These are phyloP conservation scores for Nyctalus aviator DNA, from an alignment of 2,797 vertebrate genomes.

Conservation along the genomic window DNA sequence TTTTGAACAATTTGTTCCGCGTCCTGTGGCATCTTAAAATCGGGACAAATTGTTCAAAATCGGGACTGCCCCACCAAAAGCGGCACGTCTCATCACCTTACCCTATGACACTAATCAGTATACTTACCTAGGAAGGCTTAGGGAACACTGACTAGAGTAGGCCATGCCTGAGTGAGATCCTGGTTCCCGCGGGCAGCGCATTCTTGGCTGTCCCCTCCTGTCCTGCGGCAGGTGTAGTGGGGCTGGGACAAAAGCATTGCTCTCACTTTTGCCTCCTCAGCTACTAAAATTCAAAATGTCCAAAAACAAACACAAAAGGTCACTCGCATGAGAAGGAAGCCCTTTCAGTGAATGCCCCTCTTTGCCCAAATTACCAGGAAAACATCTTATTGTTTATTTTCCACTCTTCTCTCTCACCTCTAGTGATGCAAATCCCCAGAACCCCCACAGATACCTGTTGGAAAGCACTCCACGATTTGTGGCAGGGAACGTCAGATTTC, in stretches of 20 bases:
- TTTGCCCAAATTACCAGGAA: background rate
- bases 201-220: accelerated
- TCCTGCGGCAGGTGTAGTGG: background rate
- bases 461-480: constrained; percentile 75
- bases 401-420: constrained; percentile 59
- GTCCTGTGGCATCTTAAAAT: too few species aligned
- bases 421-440: constrained; percentile 69
- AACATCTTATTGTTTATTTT: background rate
- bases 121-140: too few species aligned
- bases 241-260: accelerated
- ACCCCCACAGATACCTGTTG: constrained; percentile 77
- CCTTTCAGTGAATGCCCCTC: accelerated
- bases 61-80: too few species aligned
- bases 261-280: background rate
- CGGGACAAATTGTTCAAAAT: too few species aligned
- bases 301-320: background rate
- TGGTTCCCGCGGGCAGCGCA: background rate
- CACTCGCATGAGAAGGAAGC: background rate
- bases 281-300: background rate
- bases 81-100: too few species aligned
- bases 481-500: constrained; percentile 87
- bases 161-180: accelerated
- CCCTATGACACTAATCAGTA: too few species aligned
- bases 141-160: background rate
- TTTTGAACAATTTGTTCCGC: too few species aligned